These are phyloP conservation scores for Taphrorychus bicolor DNA, from an alignment of 2,888 invertebrate genomes.

Conservation along the genomic window DNA sequence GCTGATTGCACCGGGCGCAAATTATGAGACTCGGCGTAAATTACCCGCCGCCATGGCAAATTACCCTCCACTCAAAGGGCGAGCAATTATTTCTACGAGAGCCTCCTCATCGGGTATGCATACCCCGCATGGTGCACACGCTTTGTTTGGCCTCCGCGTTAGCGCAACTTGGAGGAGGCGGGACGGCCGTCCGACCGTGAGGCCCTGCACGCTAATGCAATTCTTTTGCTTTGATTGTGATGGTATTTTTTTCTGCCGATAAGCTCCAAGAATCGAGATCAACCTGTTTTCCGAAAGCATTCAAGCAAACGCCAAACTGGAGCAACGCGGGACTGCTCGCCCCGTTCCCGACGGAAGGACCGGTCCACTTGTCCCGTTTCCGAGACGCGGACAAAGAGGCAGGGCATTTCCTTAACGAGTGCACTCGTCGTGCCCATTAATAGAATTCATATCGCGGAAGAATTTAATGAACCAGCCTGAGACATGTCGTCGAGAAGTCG, in stretches of 20 bases:
- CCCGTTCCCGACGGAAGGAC: constrained; percentile 19
- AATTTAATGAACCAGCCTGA: constrained; percentile 52
- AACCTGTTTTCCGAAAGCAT: neutral
- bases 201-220: neutral
- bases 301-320: too few species aligned
- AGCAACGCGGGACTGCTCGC: constrained; percentile 11
- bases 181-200: neutral
- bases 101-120: constrained; percentile 42
- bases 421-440: constrained; percentile 53
- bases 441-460: constrained; percentile 55
- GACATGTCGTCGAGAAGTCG: constrained; percentile 39
- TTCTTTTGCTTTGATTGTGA: neutral
- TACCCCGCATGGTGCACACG: constrained; percentile 30
- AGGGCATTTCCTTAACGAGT: constrained; percentile 43
- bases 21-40: constrained; percentile 36
- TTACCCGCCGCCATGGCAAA: constrained; percentile 41
- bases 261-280: constrained; percentile 2
- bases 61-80: constrained; percentile 47
- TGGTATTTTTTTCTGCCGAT: too few species aligned
- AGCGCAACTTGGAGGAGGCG: constrained; percentile 10
- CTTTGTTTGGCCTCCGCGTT: constrained; percentile 26
- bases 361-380: constrained; percentile 23
- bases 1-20: constrained; percentile 27
- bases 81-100: constrained; percentile 46
- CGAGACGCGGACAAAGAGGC: constrained; percentile 28